Evolutionary conservation across 1,140 invertebrate species (phyloP), one percentile per base, ranked within the genome.

Genomic region (Cherax quadricarinatus): DNA sequence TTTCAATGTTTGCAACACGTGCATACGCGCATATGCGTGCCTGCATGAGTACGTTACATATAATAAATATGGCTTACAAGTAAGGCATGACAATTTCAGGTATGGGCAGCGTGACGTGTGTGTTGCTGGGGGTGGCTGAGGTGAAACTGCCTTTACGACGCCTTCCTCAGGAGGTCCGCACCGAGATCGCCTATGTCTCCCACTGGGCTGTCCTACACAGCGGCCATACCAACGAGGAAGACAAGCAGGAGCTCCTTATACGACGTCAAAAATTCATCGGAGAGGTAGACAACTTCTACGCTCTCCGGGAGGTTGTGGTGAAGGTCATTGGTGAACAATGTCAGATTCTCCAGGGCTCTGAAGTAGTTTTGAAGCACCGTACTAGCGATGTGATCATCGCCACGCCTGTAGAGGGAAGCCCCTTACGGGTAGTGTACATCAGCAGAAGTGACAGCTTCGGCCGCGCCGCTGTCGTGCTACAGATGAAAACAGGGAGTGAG

Each of bases 71-170:
- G 30, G 30, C 2, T 41, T 14, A 53, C 16, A n/a, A 21, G 7
- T 41, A 30, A 10, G 48, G 62, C 2, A 30, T 24, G 70, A 21
- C 24, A 30, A 41, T 75, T 75, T 9, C 86, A 88, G 75, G 4
- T 73, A 93, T 93, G 92, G 41, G 48, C 14, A 51, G 57, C 9
- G 89, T 89, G 24, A 53, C 83, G 51, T 81, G 92, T 24, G 88
- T 90, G 49, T 24, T 93, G 75, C 18, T 93, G 84, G 92, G 87
- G n/a, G 84, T 93, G 88, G 92, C 92, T 4, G 92, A 93, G 53
- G 92, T 93, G 14, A 93, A 93, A 30, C 75, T 87, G 16, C 92
- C 92, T 0, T 49, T 90, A 3, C 78, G 85, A 57, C 88, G 88
- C 78, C 88, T 93, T 49, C 88, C 92, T 14, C 82, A 86, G 57